These are phyloP conservation scores for Cylas formicarius DNA, from an alignment of 1,140 invertebrate species.

Conservation along the genomic window DNA sequence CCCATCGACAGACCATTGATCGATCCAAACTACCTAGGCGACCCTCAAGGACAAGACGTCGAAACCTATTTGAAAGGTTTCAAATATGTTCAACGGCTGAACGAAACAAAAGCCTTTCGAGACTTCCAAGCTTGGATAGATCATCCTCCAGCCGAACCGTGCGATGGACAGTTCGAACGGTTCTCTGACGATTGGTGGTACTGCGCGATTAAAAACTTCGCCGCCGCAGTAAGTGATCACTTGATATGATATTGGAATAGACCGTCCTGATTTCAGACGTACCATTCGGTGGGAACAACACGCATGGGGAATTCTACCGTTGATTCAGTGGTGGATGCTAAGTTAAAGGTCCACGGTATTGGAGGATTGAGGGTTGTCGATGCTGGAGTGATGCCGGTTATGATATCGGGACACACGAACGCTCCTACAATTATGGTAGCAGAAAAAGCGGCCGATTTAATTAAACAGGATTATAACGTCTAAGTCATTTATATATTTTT, in stretches of 20 bases:
- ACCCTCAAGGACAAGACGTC: constrained; percentile 49
- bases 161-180: constrained; percentile 2
- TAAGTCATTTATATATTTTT: no score
- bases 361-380: constrained; percentile 44
- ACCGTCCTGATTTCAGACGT: no score
- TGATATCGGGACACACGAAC: constrained; percentile 43
- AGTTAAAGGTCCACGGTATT: constrained; percentile 42
- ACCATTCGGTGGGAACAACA: constrained; percentile 51
- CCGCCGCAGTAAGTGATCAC: constrained; percentile 3
- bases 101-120: constrained; percentile 45
- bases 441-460: constrained; percentile 10
- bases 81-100: constrained; percentile 42
- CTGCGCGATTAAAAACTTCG: constrained; percentile 9
- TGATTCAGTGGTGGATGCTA: constrained; percentile 43
- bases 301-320: constrained; percentile 51
- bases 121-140: constrained; percentile 39
- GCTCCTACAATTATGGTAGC: constrained; percentile 49
- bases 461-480: no score
- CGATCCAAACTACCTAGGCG: constrained; percentile 66
- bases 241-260: no score
- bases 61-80: constrained; percentile 44
- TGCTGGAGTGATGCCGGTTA: constrained; percentile 36
- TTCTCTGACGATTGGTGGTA: constrained; percentile 15
- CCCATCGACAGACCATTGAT: constrained; percentile 70
- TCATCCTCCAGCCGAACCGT: neutral